A percentile compares a stretch with the other conserved stretches of the same genome.
Evolutionary conservation across 2,888 invertebrate genomes (phyloP).

Genomic region (Bugula neritina): DNA sequence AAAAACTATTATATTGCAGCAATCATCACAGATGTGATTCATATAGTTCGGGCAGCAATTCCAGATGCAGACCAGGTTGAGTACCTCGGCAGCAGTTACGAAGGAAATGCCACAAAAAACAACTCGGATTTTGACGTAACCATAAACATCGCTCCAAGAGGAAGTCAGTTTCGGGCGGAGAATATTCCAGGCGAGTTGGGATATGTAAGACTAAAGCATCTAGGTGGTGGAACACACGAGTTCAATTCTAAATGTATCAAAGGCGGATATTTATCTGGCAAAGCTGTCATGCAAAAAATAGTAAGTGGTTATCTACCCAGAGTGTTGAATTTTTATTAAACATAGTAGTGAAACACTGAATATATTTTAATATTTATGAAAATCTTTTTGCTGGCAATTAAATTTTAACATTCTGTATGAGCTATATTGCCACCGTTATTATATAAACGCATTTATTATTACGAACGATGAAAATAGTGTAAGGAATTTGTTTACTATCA

Average conservation of each 20-base stretch:
- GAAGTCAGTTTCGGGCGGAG: not conserved
- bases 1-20: too few relatives aligned
- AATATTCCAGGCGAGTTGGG: not conserved
- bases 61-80: not conserved
- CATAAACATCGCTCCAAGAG: conserved; percentile 2
- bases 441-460: too few relatives aligned
- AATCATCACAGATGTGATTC: not conserved
- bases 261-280: not conserved
- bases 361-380: too few relatives aligned
- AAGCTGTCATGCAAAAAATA: not conserved
- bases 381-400: too few relatives aligned
- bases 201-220: not conserved
- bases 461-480: too few relatives aligned
- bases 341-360: too few relatives aligned
- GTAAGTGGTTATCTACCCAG: too few relatives aligned
- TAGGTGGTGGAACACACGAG: not conserved
- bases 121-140: conserved; percentile 3
- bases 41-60: not conserved
- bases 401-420: too few relatives aligned
- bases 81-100: conserved; percentile 5
- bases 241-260: not conserved
- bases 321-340: too few relatives aligned
- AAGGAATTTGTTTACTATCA: too few relatives aligned
- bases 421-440: too few relatives aligned
- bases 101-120: conserved; percentile 10